Evolutionary conservation across 1,140 invertebrate species (phyloP).

Genomic region (Trissolcus basalis): DNA sequence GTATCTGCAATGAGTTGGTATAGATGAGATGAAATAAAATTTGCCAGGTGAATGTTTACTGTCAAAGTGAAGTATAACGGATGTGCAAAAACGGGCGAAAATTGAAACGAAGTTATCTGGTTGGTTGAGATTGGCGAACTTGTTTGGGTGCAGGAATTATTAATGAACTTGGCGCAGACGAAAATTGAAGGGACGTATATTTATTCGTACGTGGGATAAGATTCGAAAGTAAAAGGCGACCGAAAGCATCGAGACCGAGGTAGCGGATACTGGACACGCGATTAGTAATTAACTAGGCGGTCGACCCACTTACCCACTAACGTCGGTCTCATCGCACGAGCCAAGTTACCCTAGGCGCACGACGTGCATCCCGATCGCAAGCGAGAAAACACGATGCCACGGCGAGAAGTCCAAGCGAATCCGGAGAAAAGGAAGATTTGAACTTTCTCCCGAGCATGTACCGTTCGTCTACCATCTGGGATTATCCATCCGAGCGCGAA

Average conservation of each 20-base stretch:
- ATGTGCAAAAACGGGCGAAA: no score
- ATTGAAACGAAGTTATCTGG: not conserved
- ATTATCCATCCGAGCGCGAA: conserved; percentile 25
- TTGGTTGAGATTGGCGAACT: not conserved
- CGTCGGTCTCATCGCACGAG: conserved; percentile 47
- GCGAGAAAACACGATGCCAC: conserved; percentile 24
- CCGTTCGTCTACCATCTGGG: conserved; percentile 68
- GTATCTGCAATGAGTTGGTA: no score
- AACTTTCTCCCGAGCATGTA: conserved; percentile 75
- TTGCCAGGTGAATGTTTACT: no score
- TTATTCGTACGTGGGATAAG: conserved; percentile 37
- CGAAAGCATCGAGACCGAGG: conserved; percentile 42
- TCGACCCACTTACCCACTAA: conserved; percentile 75
- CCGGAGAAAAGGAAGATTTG: conserved; percentile 53
- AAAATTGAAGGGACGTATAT: not conserved
- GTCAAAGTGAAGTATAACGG: no score
- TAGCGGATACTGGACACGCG: conserved; percentile 56
- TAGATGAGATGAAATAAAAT: no score
- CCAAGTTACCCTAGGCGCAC: conserved; percentile 36
- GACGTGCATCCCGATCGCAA: conserved; percentile 26
- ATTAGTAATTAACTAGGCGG: conserved; percentile 70
- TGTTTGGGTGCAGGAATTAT: conserved; percentile 5
- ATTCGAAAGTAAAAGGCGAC: conserved; percentile 65
- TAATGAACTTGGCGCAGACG: conserved; percentile 11
- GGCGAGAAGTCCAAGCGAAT: conserved; percentile 47